phyloP scores from a whole-genome alignment of 2,113 vertebrate genomes.

The Epinephelus cyanopodus region DNA sequence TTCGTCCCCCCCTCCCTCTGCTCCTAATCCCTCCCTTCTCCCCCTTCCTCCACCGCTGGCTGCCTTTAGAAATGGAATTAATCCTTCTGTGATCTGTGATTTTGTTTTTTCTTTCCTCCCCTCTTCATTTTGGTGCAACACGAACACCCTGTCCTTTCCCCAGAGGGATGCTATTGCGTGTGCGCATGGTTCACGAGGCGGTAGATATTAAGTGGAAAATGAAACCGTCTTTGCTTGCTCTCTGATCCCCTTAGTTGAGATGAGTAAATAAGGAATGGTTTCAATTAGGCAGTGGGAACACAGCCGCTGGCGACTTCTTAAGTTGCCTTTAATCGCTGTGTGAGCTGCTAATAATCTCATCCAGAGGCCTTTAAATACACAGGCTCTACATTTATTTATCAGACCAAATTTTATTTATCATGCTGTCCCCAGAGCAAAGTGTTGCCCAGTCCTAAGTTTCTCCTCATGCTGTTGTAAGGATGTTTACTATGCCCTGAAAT shows the following conservation, averaged over 20 bases:
- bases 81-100: constrained; percentile 80
- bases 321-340: constrained; percentile 78
- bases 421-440: constrained; percentile 46
- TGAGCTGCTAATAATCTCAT: constrained; percentile 77
- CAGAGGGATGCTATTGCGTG: constrained; percentile 48
- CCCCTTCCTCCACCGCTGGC: constrained; percentile 30
- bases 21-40: constrained; percentile 4
- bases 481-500: constrained; percentile 65
- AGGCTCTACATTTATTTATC: constrained; percentile 68
- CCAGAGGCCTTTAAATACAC: constrained; percentile 69
- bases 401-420: constrained; percentile 59
- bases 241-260: constrained; percentile 62
- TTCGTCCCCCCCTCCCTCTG: not conserved
- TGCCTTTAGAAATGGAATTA: constrained; percentile 76
- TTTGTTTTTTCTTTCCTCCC: constrained; percentile 58
- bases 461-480: constrained; percentile 24
- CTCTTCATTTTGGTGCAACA: constrained; percentile 59
- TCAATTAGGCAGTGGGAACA: constrained; percentile 79
- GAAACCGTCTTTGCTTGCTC: constrained; percentile 63
- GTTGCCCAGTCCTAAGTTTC: constrained; percentile 12
- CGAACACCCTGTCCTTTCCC: constrained; percentile 61
- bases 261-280: constrained; percentile 84
- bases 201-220: constrained; percentile 69
- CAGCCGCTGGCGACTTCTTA: constrained; percentile 75
- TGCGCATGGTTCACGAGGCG: constrained; percentile 43